Evolutionary conservation across 1,140 invertebrate genomes (phyloP).

Genomic region (Drosophila lini): DNA sequence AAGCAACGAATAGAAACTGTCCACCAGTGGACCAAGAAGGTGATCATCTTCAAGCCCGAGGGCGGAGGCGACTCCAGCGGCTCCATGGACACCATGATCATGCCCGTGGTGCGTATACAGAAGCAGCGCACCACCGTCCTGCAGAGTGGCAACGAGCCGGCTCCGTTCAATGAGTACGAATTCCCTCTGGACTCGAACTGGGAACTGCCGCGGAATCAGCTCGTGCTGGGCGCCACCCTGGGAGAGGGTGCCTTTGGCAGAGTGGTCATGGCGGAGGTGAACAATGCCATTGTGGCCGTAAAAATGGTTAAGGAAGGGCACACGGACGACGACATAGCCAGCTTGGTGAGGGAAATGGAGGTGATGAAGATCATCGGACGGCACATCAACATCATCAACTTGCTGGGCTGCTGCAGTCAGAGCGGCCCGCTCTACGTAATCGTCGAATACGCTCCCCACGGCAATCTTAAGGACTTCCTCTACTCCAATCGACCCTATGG

Average conservation of each 20-base stretch:
- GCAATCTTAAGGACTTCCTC: slow-evolving; percentile 97
- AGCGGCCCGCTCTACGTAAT: slow-evolving; percentile 97
- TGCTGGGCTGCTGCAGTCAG: slow-evolving; percentile 98
- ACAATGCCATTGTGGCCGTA: slow-evolving; percentile 96
- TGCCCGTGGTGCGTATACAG: slow-evolving; percentile 94
- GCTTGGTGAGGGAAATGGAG: slow-evolving; percentile 98
- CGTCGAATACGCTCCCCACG: slow-evolving; percentile 97
- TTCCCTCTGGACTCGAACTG: slow-evolving; percentile 95
- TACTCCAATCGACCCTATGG: slow-evolving; percentile 90
- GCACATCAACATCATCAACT: slow-evolving; percentile 98
- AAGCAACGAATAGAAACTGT: slow-evolving; percentile 92
- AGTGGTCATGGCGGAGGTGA: slow-evolving; percentile 94
- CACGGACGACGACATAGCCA: slow-evolving; percentile 98
- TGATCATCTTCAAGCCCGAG: slow-evolving; percentile 92
- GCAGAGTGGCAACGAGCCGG: slow-evolving; percentile 86
- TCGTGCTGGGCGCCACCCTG: slow-evolving; percentile 91
- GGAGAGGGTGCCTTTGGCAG: slow-evolving; percentile 98
- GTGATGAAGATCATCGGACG: slow-evolving; percentile 99
- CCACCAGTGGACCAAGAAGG: slow-evolving; percentile 94
- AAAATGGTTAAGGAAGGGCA: slow-evolving; percentile 99
- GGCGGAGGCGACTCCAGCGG: slow-evolving; percentile 85
- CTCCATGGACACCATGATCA: slow-evolving; percentile 87
- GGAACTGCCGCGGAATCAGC: slow-evolving; percentile 93
- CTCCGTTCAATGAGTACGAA: slow-evolving; percentile 94
- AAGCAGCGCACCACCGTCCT: slow-evolving; percentile 90